A percentile compares a stretch with the other conserved stretches of the same genome.
Evolutionary conservation across 2,888 invertebrate species (phyloP).

Genomic region (Brachyopa scutellaris): DNA sequence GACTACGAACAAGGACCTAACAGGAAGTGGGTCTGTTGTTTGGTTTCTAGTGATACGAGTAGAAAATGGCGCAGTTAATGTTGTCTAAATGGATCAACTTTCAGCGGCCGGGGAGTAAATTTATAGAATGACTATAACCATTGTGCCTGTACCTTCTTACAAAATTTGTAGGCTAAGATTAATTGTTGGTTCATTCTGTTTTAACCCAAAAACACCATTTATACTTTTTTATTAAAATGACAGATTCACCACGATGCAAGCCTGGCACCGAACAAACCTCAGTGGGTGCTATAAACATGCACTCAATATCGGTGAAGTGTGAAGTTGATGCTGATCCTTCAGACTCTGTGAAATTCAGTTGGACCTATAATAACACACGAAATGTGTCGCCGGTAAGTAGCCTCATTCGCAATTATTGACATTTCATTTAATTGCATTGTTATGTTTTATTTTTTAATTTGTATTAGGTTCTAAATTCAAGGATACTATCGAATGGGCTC

Average conservation of each 20-base stretch:
- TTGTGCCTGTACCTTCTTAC: no score
- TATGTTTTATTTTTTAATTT: conserved; percentile 23
- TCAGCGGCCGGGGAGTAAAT: no score
- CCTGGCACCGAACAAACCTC: conserved; percentile 87
- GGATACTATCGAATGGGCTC: conserved; percentile 83
- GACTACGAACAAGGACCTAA: no score
- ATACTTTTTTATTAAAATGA: no score
- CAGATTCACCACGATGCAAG: conserved; percentile 91
- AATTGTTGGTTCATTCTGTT: conserved; percentile 4
- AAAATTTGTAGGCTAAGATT: no score
- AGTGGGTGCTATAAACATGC: conserved; percentile 88
- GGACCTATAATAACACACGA: conserved; percentile 92
- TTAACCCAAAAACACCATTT: no score
- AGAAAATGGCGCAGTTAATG: no score
- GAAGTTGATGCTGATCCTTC: conserved; percentile 91
- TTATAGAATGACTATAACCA: no score
- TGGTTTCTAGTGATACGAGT: no score
- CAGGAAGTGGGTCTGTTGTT: no score
- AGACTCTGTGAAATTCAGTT: conserved; percentile 88
- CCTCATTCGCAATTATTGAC: no score
- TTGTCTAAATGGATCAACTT: no score
- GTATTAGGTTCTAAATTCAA: conserved; percentile 83
- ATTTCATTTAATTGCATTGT: neutral
- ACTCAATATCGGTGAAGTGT: conserved; percentile 89
- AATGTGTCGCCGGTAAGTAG: conserved; percentile 87